Evolutionary conservation across 1,140 invertebrate species (phyloP), one percentile per base, ranked within the genome.

Genomic region (Leptinotarsa undecemlineata): DNA sequence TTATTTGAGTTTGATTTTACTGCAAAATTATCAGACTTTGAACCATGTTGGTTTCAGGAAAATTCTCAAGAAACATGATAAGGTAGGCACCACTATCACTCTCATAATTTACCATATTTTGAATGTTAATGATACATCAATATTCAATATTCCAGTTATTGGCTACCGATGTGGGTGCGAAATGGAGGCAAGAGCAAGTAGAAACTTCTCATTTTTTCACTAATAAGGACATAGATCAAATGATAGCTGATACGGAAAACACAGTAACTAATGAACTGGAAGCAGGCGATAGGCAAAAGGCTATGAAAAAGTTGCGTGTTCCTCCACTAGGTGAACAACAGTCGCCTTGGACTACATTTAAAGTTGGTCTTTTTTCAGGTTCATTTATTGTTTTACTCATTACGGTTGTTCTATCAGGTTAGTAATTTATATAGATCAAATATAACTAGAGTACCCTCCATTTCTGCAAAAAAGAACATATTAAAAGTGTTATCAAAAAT

Each of bases 21-120:
- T 88, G 21, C 91, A 92, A 81, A 92, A 91, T 79, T 92, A 91
- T 80, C 91, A 91, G 82, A 94, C 94, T 81, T 85, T 97, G 2
- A 97, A 97, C 87, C 95, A 94, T 77, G 96, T 94, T 14, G 96
- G 96, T 0, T 97, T 98, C 85, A 87, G 95, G 67, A 98, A 97
- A 84, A 98, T 97, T 76, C 86, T 97, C 17, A 98, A 98, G 83
- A 97, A 97, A 85, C 96, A 97, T 85, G 96, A 97, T 84, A 98
- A 98, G 87, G 90, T 95, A 76, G 68, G 8, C 26, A 33, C 26
- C 26, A 42, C 8, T 11, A 11, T 42, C 8, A 11, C 8, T 42
- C 2, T 42, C 33, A 42, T 42, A 42, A 11, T 42, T 42, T 42
- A 11, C 33, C 8, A 11, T 42, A 42, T 42, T 42, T 42, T 1